phyloP scores from a whole-genome alignment of 2,113 vertebrate species.

The Pitta sordida region DNA sequence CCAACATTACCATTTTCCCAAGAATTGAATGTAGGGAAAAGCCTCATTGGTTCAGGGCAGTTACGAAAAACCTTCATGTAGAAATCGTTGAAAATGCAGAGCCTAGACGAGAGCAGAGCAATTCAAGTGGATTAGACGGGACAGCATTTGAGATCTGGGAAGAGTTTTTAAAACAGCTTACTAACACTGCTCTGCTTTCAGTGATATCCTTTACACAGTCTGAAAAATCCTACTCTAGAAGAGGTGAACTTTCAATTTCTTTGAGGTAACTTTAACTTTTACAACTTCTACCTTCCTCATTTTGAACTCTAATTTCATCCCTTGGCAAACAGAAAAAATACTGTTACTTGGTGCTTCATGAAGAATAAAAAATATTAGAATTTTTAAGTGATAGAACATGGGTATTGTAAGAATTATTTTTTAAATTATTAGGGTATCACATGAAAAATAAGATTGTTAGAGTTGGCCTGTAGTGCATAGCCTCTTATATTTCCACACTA shows the following conservation, averaged over 20 bases:
- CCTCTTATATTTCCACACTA: neutral
- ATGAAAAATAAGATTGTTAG: neutral
- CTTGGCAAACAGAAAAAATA: neutral
- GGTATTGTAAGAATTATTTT: neutral
- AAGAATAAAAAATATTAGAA: neutral
- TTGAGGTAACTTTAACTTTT: neutral
- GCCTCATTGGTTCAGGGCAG: neutral
- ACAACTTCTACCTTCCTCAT: neutral
- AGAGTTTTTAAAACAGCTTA: neutral
- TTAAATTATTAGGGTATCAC: too few species aligned
- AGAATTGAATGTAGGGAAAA: too few species aligned
- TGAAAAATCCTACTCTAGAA: neutral
- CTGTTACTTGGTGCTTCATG: neutral
- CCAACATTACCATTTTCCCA: neutral
- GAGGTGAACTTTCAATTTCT: neutral
- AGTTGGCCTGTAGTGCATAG: accelerated
- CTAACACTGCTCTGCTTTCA: neutral
- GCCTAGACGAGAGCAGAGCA: neutral
- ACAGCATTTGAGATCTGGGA: accelerated
- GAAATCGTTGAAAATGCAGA: neutral
- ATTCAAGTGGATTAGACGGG: accelerated
- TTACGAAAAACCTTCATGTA: neutral
- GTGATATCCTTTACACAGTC: neutral
- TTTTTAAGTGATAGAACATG: neutral
- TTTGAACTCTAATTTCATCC: neutral